Evolutionary conservation across 2,888 invertebrate genomes (phyloP), one percentile per base, ranked within the genome.

Genomic region (Pimpla rufipes): DNA sequence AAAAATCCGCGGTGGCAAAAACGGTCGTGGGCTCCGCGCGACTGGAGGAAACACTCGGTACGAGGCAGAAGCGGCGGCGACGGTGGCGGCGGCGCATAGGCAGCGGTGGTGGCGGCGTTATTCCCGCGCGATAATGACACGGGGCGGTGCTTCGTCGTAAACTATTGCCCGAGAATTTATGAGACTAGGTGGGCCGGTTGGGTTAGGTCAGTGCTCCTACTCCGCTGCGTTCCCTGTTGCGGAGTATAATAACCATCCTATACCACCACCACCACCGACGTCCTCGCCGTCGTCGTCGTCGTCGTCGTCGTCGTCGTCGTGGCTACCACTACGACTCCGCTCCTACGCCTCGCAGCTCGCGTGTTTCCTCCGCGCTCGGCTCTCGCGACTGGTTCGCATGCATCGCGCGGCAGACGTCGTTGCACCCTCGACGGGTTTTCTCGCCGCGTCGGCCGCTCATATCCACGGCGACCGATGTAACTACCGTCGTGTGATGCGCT

Each of bases 141-240:
- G 90, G 90, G 92, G 92, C 91, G 92, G 90, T 89, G 87, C 91
- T 87, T 88, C 86, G 88, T 90, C 92, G 91, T 92, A 92, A 92
- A 92, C 88, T 90, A 92, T 91, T 90, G 89, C 89, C 85, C 86
- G 88, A 88, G 88, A 91, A 92, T 92, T 92, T 92, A 92, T 89
- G 90, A 90, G 90, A 90, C 88, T 90, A 89, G 87, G 86, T 86
- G 85, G 86, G 85, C 85, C 84, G 86, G 86, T 86, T 86, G 83
- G 83, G 85, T 75, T 86, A 83, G 86, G 86, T 86, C 86, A 86
- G 86, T 86, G 86, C 86, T 86, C 79, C 86, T 79, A 81, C 78
- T 81, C 81, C 79, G 71, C 79, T 77, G 85, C 86, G 81, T 85
- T 83, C 82, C 82, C 83, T 84, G 81, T 83, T n/a, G n/a, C n/a